Conservation (phyloP, 2,888 invertebrate species). For the Standfussiana lucernea region DNA sequence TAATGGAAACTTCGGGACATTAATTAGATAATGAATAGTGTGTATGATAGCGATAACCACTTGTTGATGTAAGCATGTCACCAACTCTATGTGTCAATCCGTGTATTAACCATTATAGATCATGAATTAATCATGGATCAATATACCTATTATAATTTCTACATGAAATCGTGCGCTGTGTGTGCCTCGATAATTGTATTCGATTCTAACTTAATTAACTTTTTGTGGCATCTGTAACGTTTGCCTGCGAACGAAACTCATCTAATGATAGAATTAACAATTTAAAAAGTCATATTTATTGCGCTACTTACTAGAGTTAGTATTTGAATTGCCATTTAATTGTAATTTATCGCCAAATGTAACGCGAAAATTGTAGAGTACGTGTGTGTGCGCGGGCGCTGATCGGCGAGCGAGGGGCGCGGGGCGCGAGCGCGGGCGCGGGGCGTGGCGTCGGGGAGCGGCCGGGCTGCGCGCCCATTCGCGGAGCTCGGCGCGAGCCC, state of each 20-base stretch:
- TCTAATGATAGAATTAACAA: conserved; percentile 54
- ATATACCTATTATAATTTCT: conserved; percentile 37
- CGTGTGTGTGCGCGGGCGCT: conserved; percentile 60
- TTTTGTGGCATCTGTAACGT: conserved; percentile 34
- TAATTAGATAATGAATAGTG: neutral
- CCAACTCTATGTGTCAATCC: neutral
- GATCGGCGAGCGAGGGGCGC: conserved; percentile 54
- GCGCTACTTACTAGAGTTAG: conserved; percentile 57
- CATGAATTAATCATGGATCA: conserved; percentile 43
- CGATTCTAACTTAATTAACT: conserved; percentile 49
- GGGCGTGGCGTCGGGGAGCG: conserved; percentile 69
- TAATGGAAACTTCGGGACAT: neutral
- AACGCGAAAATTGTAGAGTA: conserved; percentile 62
- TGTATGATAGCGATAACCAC: neutral
- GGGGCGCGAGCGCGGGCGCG: conserved; percentile 63
- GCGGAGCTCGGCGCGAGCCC: conserved; percentile 73
- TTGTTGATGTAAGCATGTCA: conserved; percentile 33
- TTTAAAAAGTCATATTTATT: conserved; percentile 58
- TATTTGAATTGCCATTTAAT: conserved; percentile 63
- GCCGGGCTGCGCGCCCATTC: conserved; percentile 67
- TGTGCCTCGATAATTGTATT: conserved; percentile 48
- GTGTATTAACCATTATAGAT: conserved; percentile 7
- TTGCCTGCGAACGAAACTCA: conserved; percentile 40
- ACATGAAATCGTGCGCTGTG: conserved; percentile 32
- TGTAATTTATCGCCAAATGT: conserved; percentile 68